Base-by-base conservation (phyloP, 2,888 invertebrate species). In the Torymus texanus region DNA sequence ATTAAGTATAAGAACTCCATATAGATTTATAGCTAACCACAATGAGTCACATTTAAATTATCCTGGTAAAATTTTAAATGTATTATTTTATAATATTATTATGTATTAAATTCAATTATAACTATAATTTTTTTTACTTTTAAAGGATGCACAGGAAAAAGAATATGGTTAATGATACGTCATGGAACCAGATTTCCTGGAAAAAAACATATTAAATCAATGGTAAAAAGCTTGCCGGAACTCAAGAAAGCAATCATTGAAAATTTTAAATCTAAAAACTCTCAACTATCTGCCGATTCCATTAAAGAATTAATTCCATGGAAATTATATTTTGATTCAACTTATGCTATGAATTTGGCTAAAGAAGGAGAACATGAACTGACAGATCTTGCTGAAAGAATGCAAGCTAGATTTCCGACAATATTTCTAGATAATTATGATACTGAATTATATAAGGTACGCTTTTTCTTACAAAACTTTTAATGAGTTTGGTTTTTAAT, bases 101-200 rank as follows among this genome's bases (percentile, higher is more conserved):
- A 58, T 63, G 61, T 24, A 66, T 76, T 62, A 21, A 51, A 67
- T 59, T 14, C 21, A 50, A 16, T 18, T 18, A 51, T 62, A 13
- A 55, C 18, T 78, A 41, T 50, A 1, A 55, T 67, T 63, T 68
- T 68, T 53, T 66, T 59, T 73, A 62, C 58, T 21, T 21, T 76
- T 58, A n/a, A 84, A 95, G 95, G 92, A 84, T 95, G 95, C 85
- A 91, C 89, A 82, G 92, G 93, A 65, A 90, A 90, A 59, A 94
- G 95, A 88, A 93, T 95, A 80, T 96, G 96, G 96, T 92, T 95
- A 90, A 85, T 95, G 21, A 89, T 94, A 58, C 92, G 96, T 5
- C 96, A 96, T 90, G 96, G 96, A 3, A 94, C 95, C n/a, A 92
- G 96, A 82, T 92, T 94, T 88, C 95, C 96, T 0, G 92, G 93